Base-by-base conservation (phyloP, 2,888 invertebrate species). In the Leucophenga montana region DNA sequence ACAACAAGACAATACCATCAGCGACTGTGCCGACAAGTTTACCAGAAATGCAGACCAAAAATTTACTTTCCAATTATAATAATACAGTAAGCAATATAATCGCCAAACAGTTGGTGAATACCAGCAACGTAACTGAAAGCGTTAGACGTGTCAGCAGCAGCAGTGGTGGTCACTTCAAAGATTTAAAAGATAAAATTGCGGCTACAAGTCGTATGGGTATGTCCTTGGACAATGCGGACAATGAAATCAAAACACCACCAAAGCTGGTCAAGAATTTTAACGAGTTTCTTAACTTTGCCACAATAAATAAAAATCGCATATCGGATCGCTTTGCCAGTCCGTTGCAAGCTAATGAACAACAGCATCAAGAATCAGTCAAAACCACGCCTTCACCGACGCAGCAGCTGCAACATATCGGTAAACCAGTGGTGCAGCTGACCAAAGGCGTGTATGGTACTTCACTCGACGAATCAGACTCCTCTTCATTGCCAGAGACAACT, bases 251-350 rank as follows among this genome's bases (percentile, higher is more conserved):
- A 33, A 86, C 85, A 64, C 86, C 87, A 0, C 89, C 90, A 46
- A 89, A 88, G 67, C 89, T 92, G 11, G 94, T 96, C 2, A 95
- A 94, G 88, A 95, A 95, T 87, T 90, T 96, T 48, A 95, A 95
- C 83, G 95, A 96, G 88, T 95, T 96, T 86, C 90, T 95, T 0
- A 95, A 93, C 83, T 94, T 95, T 82, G 92, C 95, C 0, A 91
- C 92, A 1, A 90, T 91, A 1, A 93, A 92, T 85, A 93, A 93
- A 86, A 91, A 88, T 79, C 91, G 91, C 75, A 89, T 91, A 54
- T 90, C 90, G 3, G 86, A 88, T 76, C 85, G 84, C 14, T 72
- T 85, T 48, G 70, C 77, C 14, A 77, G 68, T 74, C 76, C 87
- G 87, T 57, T 88, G 67, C 73, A 73, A 18, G 33, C 70, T 0